Percentiles rank a stretch among this genome's conserved stretches.
phyloP scores from a whole-genome alignment of 2,888 invertebrate genomes.

The Atethmia centrago region DNA sequence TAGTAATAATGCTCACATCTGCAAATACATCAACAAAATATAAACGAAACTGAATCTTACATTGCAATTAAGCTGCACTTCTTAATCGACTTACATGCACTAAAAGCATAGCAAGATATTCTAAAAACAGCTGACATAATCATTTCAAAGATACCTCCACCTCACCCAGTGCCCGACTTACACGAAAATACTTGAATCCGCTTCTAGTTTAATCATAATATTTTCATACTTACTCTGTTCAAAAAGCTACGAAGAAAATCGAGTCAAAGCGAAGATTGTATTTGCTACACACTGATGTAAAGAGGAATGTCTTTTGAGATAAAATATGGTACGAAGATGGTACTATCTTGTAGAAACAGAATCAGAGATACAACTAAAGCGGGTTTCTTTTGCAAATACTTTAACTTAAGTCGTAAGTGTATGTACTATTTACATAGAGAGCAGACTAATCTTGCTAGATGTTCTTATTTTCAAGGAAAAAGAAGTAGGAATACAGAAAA shows the following conservation, averaged over 20 bases:
- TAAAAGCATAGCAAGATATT: slow-evolving; percentile 17
- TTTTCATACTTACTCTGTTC: slow-evolving; percentile 49
- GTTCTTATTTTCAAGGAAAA: not conserved
- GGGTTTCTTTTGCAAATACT: slow-evolving; percentile 61
- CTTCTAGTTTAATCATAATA: slow-evolving; percentile 60
- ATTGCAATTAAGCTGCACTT: slow-evolving; percentile 21
- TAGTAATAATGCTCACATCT: not conserved
- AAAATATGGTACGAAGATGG: slow-evolving; percentile 16
- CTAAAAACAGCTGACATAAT: slow-evolving; percentile 36
- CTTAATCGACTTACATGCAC: slow-evolving; percentile 3
- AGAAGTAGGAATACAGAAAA: not conserved
- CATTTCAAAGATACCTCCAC: not conserved
- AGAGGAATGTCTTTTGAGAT: slow-evolving; percentile 67
- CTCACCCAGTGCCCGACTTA: slow-evolving; percentile 40
- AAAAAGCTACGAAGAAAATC: slow-evolving; percentile 61
- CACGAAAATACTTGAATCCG: slow-evolving; percentile 16
- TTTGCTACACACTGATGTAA: slow-evolving; percentile 67
- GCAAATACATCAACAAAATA: slow-evolving; percentile 4
- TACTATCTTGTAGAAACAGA: slow-evolving; percentile 21
- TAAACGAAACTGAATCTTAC: slow-evolving; percentile 4
- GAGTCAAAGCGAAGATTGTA: slow-evolving; percentile 70
- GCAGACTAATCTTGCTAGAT: not conserved
- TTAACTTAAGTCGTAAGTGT: slow-evolving; percentile 61
- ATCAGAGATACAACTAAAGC: slow-evolving; percentile 39
- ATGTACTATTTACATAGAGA: slow-evolving; percentile 12